Conservation (phyloP, 1,140 invertebrate species). For the Brachionus koreanus region DNA sequence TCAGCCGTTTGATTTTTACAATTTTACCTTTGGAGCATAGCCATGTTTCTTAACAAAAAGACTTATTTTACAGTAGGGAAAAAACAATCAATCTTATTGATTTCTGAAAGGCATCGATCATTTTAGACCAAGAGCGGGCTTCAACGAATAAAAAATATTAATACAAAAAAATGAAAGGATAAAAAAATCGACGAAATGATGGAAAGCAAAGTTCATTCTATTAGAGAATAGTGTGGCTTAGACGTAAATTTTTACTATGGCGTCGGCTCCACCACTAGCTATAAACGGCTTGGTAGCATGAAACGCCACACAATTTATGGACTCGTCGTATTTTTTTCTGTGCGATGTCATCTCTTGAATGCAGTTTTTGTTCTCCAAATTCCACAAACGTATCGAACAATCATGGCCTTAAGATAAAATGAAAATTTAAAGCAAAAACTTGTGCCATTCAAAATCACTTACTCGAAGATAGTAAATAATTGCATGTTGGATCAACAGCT, state of each 20-base stretch:
- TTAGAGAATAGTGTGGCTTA: constrained; percentile 47
- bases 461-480: constrained; percentile 95
- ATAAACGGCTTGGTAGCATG: constrained; percentile 96
- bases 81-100: constrained; percentile 31
- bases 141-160: background rate
- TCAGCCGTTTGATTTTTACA: background rate
- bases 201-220: background rate
- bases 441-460: no score
- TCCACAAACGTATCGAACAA: constrained; percentile 97
- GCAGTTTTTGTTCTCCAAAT: constrained; percentile 96
- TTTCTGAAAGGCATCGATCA: background rate
- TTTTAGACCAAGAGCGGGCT: background rate
- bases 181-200: background rate
- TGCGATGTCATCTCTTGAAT: constrained; percentile 99
- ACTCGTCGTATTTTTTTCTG: constrained; percentile 98
- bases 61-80: background rate
- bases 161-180: background rate
- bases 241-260: constrained; percentile 88
- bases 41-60: background rate
- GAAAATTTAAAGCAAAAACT: no score
- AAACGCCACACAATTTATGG: constrained; percentile 97
- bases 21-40: background rate
- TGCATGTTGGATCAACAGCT: constrained; percentile 93
- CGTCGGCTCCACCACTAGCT: constrained; percentile 95
- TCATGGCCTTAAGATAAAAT: constrained; percentile 74